Evolutionary conservation across 1,140 invertebrate species (phyloP), one percentile per base, ranked within the genome.

Genomic region (Drosophila virilis): DNA sequence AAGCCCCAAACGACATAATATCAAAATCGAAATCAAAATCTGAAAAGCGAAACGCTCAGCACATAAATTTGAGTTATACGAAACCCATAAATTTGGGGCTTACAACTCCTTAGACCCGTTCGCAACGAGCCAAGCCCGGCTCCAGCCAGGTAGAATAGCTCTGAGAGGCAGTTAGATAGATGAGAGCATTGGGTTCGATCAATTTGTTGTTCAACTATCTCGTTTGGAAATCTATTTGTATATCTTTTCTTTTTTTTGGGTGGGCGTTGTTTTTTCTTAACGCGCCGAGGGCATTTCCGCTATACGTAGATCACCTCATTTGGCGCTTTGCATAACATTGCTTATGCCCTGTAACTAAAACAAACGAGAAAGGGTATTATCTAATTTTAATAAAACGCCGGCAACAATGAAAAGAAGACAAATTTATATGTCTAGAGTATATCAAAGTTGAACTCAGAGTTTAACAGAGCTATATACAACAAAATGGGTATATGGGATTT

Each of bases 271-370:
- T 62, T 51, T 61, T 48, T 60, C 57, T 74, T 61, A 58, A 50
- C 52, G 38, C 17, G 66, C 67, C 60, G 60, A 75, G 54, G 60
- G 73, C 73, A 75, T 75, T 75, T 75, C 73, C 73, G 73, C 73
- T 58, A 71, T 73, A 32, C 13, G 22, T 28, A 28, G 22, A 40
- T 46, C 51, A 17, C 9, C 42, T 32, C 37, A 60, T 8, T 28
- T 10, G 51, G 17, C 50, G 33, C 51, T 72, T 71, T 71, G 62
- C 69, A 72, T 72, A 72, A 72, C 46, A 72, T 45, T 22, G 10
- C 37, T 7, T 15, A 35, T 68, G 48, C 55, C 45, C 55, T 32
- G 51, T 9, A 52, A 52, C 22, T 28, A 42, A 7, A 7, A n/a
- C 5, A 1, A 42, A 42, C n/a, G 13, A 8, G 40, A 12, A 28